Percentiles rank a stretch among this genome's conserved stretches.
Conservation (phyloP, 2,888 invertebrate species). For the Leucophora obtusa region DNA sequence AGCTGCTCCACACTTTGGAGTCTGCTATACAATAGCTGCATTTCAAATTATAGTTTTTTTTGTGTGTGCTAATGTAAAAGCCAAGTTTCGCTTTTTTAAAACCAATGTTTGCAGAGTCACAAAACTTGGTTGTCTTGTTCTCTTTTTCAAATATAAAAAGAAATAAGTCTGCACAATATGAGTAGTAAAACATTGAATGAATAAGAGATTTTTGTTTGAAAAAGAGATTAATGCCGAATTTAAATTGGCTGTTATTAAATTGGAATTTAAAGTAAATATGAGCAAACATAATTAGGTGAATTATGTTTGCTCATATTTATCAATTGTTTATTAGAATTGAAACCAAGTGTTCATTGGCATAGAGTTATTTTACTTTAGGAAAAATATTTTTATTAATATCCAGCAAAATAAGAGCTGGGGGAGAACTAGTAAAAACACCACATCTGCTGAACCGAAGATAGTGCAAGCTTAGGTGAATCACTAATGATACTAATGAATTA, state of each 20-base stretch:
- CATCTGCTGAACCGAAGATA: too few relatives aligned
- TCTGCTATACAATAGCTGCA: neutral
- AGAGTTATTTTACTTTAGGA: too few relatives aligned
- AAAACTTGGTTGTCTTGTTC: neutral
- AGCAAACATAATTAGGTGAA: too few relatives aligned
- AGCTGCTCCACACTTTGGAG: slow-evolving; percentile 20
- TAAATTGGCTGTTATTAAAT: neutral
- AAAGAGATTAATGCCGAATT: too few relatives aligned
- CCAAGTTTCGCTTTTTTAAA: slow-evolving; percentile 10
- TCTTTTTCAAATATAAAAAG: neutral
- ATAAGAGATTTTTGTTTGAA: neutral
- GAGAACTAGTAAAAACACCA: too few relatives aligned
- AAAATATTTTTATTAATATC: too few relatives aligned
- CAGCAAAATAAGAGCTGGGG: too few relatives aligned
- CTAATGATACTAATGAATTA: too few relatives aligned
- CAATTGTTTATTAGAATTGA: too few relatives aligned
- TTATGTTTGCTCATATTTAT: too few relatives aligned
- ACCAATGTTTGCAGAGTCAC: slow-evolving; percentile 10
- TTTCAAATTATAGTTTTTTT: slow-evolving; percentile 10
- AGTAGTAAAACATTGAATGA: neutral
- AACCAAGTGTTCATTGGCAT: too few relatives aligned
- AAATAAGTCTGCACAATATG: neutral
- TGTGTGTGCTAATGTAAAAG: slow-evolving; percentile 15
- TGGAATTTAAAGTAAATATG: neutral
- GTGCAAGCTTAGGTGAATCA: too few relatives aligned